A percentile compares a stretch with the other conserved stretches of the same genome.
Conservation (phyloP, 2,113 vertebrate genomes). For the Tetrax tetrax region DNA sequence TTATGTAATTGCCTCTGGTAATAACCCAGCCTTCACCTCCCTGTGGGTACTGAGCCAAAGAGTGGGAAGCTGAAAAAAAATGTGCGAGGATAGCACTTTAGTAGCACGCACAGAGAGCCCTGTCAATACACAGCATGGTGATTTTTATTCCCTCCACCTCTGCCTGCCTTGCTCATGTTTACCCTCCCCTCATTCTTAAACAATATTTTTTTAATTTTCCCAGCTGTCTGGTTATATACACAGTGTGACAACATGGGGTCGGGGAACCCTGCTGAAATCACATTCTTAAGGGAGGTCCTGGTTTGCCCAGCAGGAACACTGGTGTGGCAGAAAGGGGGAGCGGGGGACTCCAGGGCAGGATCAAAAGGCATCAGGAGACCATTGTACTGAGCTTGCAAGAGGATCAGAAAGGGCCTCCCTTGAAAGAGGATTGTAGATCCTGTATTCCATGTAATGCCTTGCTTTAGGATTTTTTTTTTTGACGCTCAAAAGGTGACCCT, state of each 20-base stretch:
- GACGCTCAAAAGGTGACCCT: neutral
- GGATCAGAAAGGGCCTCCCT: neutral
- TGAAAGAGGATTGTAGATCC: neutral
- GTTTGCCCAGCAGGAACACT: neutral
- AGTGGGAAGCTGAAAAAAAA: constrained; percentile 24
- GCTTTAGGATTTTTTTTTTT: neutral
- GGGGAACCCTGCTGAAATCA: neutral
- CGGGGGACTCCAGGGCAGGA: neutral
- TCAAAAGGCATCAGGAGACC: neutral
- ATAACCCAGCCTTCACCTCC: constrained; percentile 1
- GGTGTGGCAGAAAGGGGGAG: neutral
- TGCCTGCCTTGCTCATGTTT: neutral
- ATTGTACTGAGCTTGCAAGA: neutral
- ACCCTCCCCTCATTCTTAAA: neutral
- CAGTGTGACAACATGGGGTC: neutral
- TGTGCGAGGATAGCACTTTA: neutral
- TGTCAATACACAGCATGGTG: neutral
- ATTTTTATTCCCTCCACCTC: neutral
- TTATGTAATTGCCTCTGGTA: neutral
- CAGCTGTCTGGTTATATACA: neutral
- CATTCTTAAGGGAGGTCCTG: neutral
- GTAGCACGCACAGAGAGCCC: neutral
- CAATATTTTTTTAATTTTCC: neutral
- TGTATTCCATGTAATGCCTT: neutral
- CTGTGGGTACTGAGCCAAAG: neutral